Conservation (phyloP, 2,797 vertebrate genomes). For the Champsocephalus gunnari region DNA sequence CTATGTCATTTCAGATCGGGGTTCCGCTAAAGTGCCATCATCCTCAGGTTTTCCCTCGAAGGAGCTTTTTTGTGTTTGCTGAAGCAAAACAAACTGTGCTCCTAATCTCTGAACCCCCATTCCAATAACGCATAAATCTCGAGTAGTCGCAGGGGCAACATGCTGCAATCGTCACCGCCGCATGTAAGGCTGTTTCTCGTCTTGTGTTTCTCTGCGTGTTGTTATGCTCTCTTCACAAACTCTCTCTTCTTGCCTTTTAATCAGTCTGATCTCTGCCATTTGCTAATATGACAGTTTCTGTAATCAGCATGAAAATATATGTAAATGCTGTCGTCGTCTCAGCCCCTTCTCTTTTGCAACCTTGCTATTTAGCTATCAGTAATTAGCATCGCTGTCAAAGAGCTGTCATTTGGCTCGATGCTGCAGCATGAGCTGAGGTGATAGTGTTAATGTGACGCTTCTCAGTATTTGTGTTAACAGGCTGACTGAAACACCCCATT, state of each 20-base stretch:
- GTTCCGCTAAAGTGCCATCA: constrained; percentile 59
- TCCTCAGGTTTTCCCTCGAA: constrained; percentile 39
- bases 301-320: constrained; percentile 82
- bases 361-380: constrained; percentile 74
- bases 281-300: constrained; percentile 66
- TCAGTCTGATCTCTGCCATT: constrained; percentile 64
- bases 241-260: constrained; percentile 48
- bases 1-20: constrained; percentile 51
- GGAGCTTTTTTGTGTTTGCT: constrained; percentile 57
- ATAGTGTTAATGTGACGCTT: constrained; percentile 53
- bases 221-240: background rate
- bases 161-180: constrained; percentile 1
- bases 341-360: constrained; percentile 63
- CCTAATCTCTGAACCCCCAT: constrained; percentile 38
- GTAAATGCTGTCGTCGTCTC: constrained; percentile 70
- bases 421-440: constrained; percentile 40
- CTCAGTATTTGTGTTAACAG: constrained; percentile 56
- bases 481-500: constrained; percentile 29
- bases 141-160: constrained; percentile 39
- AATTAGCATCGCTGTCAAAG: constrained; percentile 69
- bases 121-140: constrained; percentile 43
- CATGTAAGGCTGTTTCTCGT: constrained; percentile 12
- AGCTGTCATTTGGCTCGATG: constrained; percentile 50
- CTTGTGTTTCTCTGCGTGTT: constrained; percentile 10
- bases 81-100: constrained; percentile 53